Evolutionary conservation across 1,140 invertebrate species (phyloP).

Genomic region (Kradibia gibbosae): DNA sequence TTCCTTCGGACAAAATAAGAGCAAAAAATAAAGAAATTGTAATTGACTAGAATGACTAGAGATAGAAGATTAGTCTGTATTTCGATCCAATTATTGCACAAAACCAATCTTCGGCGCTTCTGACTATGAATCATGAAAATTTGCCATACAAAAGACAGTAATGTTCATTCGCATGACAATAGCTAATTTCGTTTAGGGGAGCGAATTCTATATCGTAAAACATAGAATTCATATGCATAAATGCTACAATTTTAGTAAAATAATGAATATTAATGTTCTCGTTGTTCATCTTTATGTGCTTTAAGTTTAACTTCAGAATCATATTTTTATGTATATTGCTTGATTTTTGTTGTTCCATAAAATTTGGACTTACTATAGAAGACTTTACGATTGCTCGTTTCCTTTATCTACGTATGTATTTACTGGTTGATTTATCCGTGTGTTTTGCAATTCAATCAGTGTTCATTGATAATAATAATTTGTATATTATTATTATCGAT

Average conservation of each 20-base stretch:
- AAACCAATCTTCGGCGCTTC: background rate
- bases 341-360: background rate
- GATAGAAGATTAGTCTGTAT: background rate
- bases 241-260: background rate
- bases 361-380: background rate
- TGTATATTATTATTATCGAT: background rate
- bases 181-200: background rate
- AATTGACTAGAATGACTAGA: background rate
- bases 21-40: background rate
- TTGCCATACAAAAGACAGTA: background rate
- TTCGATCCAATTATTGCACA: background rate
- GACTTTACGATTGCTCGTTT: background rate
- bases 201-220: background rate
- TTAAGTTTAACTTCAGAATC: background rate
- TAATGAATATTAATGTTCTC: conserved; percentile 2
- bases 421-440: background rate
- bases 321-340: conserved; percentile 16
- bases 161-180: background rate
- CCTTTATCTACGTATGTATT: background rate
- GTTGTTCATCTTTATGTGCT: background rate
- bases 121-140: background rate
- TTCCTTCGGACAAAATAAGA: background rate
- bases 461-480: background rate
- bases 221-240: background rate
- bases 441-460: background rate